Conservation (phyloP, 2,797 vertebrate species). For the Hoplostethus atlanticus region DNA sequence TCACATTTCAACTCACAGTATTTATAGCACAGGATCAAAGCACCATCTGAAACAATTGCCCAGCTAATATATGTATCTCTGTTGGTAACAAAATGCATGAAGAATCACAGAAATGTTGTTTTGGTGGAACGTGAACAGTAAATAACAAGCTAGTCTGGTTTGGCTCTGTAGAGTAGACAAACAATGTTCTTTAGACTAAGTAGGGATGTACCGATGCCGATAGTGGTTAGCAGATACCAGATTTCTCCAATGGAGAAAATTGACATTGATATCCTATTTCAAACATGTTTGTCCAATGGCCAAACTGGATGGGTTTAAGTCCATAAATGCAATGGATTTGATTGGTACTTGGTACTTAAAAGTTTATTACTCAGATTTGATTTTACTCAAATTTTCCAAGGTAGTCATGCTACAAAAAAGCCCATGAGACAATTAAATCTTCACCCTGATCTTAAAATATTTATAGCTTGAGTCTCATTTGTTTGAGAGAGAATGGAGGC, state of each 20-base stretch:
- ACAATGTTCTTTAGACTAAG: background rate
- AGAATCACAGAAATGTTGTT: slow-evolving; percentile 3
- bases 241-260: background rate
- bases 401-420: background rate
- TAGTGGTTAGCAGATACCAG: slow-evolving; percentile 34
- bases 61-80: slow-evolving; percentile 4
- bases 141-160: background rate
- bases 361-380: slow-evolving; percentile 1
- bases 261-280: background rate
- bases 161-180: background rate
- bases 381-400: background rate
- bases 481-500: no score
- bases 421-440: background rate
- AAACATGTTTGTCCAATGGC: background rate
- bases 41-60: slow-evolving; percentile 46
- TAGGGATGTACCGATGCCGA: slow-evolving; percentile 3
- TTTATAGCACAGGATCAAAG: slow-evolving; percentile 44
- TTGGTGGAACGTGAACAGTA: background rate
- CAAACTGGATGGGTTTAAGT: background rate
- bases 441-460: background rate
- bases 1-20: background rate
- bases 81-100: background rate
- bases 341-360: slow-evolving; percentile 3
- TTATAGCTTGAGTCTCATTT: slow-evolving; percentile 4
- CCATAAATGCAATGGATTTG: slow-evolving; percentile 15